Evolutionary conservation across 2,888 invertebrate species (phyloP), one percentile per base, ranked within the genome.

Genomic region (Spodoptera exigua): DNA sequence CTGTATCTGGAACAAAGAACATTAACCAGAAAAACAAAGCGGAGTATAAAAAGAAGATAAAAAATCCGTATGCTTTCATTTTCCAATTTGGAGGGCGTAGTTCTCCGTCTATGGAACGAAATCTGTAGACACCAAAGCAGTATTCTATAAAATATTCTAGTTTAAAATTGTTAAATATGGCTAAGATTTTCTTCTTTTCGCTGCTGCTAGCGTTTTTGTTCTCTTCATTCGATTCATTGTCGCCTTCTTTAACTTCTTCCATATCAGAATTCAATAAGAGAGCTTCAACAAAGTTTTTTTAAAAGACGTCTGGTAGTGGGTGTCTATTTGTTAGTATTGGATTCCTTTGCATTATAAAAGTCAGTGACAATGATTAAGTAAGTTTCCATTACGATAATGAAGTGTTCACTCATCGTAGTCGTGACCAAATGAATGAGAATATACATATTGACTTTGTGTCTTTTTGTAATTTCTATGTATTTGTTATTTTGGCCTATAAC

Each of bases 61-160:
- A 13, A 47, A 53, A 44, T 47, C 68, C 69, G 17, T 58, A 18
- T 7, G 41, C 36, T 63, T 62, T 69, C 37, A 27, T 43, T 69
- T 52, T 58, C 69, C 57, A 52, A 41, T 51, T 58, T 13, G 68
- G 54, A 11, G 54, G 14, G 9, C 34, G 43, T 48, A 68, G 35
- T n/a, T 58, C 47, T 44, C 63, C 68, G 44, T 69, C 43, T 11
- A 55, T 12, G 27, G 51, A 34, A 37, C 69, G 54, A 40, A 57
- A 64, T 66, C 53, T 58, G 41, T 54, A 68, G 51, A 69, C 52
- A 37, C 68, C 68, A 46, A 39, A 55, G 46, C 66, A 58, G 40
- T 56, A 45, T 48, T 60, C 61, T 13, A 51, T 21, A 55, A 65
- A 49, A 35, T 60, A 44, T 65, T 60, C 60, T 21, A 67, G 16